Percentiles rank a stretch among this genome's conserved stretches.
Conservation (phyloP, 2,888 invertebrate genomes). For the Dyspetes luteomarginatus region DNA sequence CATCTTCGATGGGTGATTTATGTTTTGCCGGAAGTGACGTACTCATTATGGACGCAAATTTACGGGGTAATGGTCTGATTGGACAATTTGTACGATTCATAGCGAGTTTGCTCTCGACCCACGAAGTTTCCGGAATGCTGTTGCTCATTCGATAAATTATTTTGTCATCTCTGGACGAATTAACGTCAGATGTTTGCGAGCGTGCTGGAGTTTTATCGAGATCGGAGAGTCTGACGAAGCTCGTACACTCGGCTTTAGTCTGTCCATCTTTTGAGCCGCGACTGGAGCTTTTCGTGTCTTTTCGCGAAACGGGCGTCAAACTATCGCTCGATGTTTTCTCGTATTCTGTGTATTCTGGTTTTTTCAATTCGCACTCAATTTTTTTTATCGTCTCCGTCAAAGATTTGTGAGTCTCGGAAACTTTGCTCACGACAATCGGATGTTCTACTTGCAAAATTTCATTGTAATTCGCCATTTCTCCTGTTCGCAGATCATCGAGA, state of each 20-base stretch:
- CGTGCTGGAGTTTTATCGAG: constrained; percentile 88
- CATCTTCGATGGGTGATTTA: constrained; percentile 79
- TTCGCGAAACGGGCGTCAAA: constrained; percentile 48
- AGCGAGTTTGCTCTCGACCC: constrained; percentile 86
- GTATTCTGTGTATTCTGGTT: constrained; percentile 70
- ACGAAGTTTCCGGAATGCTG: constrained; percentile 89
- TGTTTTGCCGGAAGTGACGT: constrained; percentile 78
- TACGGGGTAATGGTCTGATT: constrained; percentile 75
- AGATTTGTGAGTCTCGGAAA: constrained; percentile 78
- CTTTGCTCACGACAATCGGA: constrained; percentile 69
- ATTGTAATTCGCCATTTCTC: constrained; percentile 67
- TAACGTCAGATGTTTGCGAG: constrained; percentile 80
- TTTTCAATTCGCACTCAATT: constrained; percentile 78
- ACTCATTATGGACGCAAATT: constrained; percentile 78
- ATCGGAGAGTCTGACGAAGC: constrained; percentile 91
- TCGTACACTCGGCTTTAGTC: constrained; percentile 82
- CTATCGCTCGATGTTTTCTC: constrained; percentile 58
- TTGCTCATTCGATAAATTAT: constrained; percentile 86
- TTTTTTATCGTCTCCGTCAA: constrained; percentile 79
- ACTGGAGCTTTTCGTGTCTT: constrained; percentile 72
- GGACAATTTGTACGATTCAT: constrained; percentile 87
- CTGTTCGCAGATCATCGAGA: constrained; percentile 73
- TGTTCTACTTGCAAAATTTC: constrained; percentile 66
- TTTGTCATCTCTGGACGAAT: constrained; percentile 73
- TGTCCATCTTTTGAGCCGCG: constrained; percentile 81